Conservation (phyloP, 1,140 invertebrate genomes). For the Patella vulgata region DNA sequence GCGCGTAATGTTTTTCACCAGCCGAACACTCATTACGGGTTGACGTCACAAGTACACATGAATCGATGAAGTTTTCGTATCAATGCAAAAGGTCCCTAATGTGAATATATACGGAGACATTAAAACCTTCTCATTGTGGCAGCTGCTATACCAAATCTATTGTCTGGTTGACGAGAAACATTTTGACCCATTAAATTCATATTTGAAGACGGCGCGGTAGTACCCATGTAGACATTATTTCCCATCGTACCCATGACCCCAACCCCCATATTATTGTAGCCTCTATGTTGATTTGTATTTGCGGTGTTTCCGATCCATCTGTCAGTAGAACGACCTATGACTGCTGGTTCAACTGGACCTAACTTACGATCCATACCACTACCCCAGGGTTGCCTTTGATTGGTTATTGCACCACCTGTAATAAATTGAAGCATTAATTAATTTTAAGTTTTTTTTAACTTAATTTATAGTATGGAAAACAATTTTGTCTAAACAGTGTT, state of each 20-base stretch:
- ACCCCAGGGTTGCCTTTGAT: slow-evolving; percentile 14
- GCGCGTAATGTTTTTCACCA: no score
- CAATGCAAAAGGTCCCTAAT: no score
- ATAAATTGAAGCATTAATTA: no score
- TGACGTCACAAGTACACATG: no score
- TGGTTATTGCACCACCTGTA: slow-evolving; percentile 10
- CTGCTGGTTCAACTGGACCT: no score
- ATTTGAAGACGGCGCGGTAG: slow-evolving; percentile 11
- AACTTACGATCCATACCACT: slow-evolving; percentile 16
- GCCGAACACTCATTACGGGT: no score
- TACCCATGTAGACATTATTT: slow-evolving; percentile 18
- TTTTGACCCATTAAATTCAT: slow-evolving; percentile 17
- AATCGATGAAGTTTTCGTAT: no score
- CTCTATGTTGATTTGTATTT: slow-evolving; percentile 3
- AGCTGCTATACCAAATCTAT: slow-evolving; percentile 17
- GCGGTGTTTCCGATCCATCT: slow-evolving; percentile 17
- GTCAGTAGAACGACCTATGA: background rate
- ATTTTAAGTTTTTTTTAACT: no score
- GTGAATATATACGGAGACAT: no score
- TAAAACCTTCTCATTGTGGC: slow-evolving; percentile 22
- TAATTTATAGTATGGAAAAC: no score
- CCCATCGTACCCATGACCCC: slow-evolving; percentile 11
- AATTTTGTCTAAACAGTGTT: no score
- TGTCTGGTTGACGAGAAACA: slow-evolving; percentile 15
- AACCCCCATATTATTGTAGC: background rate